Evolutionary conservation across 2,888 invertebrate genomes (phyloP), one percentile per base, ranked within the genome.

Genomic region (Drosophila birchii): DNA sequence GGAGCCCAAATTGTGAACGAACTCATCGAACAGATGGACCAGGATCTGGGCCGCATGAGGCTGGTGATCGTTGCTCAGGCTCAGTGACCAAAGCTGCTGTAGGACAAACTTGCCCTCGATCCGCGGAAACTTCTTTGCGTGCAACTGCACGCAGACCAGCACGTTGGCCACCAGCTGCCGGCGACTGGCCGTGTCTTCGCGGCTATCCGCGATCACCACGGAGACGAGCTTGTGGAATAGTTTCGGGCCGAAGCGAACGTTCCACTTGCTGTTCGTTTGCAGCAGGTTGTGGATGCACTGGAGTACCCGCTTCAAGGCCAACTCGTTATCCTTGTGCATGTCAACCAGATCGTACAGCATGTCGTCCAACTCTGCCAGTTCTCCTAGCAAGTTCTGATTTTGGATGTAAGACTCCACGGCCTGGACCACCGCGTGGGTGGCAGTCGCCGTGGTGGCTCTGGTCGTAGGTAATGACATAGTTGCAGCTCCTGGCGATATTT

Each of bases 21-120:
- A 90, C 2, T 87, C 88, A 61, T 89, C 85, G 41, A 90, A 84
- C 2, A 91, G 64, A 18, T 86, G 79, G 3, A 91, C 85, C 18
- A 91, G 70, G 3, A 90, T 87, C 71, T 88, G 84, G 1, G 78
- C 70, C 5, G 80, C 74, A 58, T 75, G 57, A 0, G 78, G 76
- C 49, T 79, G 77, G 0, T 66, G 32, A 0, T 78, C 73, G 18
- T 23, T 76, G 38, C 59, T 73, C 9, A 75, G 60, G 23, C 81
- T 75, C 0, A 78, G 45, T 0, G 70, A 51, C 91, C 91, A 91
- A 1, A 91, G 68, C 11, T 75, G 73, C 2, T 57, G 53, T 0
- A 90, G 43, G 14, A 88, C 51, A n/a, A 79, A 79, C 26, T 75
- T 81, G 5, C 78, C 64, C 12, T 81, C 79, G 16, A 66, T 58